Evolutionary conservation across 2,888 invertebrate species (phyloP), one percentile per base, ranked within the genome.

Genomic region (Tinea trinotella): DNA sequence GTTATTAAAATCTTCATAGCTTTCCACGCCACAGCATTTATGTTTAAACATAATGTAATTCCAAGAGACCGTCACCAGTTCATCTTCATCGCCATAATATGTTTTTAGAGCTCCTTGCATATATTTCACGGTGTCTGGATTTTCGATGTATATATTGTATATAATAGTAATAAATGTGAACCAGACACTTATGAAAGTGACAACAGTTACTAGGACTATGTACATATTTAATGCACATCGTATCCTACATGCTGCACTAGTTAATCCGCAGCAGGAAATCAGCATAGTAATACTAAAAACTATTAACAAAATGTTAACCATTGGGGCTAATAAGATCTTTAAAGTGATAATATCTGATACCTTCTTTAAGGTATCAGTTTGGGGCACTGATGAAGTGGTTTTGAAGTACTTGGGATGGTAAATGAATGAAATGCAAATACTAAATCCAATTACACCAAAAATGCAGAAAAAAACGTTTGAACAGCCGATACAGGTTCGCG

Each of bases 161-260:
- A 80, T 59, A 4, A 76, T 74, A 1, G 75, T 64, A 55, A 84
- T 59, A 49, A 81, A 81, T 64, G 80, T 69, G 0, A 81, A 13
- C 76, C 78, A 82, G 59, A 77, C 74, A 0, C 73, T 67, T 0
- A 68, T 55, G 0, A 65, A 59, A 0, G 71, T 67, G 54, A 78
- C 56, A 0, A 71, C 15, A 0, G 77, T 70, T 0, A 75, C 74
- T 1, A 83, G 69, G 24, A 81, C 71, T 12, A 84, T 65, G 60
- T 84, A 85, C 0, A 74, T 64, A 57, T 83, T 80, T 1, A 82
- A 64, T 0, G 83, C 82, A 52, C 81, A 83, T 65, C 77, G 76
- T 9, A 76, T 53, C 59, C 66, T 74, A 57, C 81, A 84, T 0
- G 80, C 79, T 0, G 84, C 79, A 1, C 82, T 81, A 1, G 83